Conservation (phyloP, 2,113 vertebrate species). For the Dipodomys ordii region DNA sequence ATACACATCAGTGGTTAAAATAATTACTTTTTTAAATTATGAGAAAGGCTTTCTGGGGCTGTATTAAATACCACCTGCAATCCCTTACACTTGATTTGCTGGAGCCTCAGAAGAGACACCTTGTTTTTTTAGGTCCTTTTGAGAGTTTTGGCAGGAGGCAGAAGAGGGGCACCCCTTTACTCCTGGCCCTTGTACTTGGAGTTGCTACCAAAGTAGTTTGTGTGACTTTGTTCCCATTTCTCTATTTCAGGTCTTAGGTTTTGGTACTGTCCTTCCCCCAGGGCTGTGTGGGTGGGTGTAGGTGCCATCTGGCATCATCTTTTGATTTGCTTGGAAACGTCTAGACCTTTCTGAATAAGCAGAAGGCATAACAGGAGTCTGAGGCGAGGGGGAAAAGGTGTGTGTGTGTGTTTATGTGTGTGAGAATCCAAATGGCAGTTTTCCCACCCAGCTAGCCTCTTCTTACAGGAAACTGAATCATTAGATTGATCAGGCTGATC, state of each 20-base stretch:
- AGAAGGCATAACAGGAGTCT: not conserved
- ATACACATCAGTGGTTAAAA: constrained; percentile 80
- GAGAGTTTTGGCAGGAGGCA: constrained; percentile 69
- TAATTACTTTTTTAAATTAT: constrained; percentile 72
- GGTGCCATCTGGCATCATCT: not conserved
- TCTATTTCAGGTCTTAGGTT: constrained; percentile 73
- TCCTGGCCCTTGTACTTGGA: not conserved
- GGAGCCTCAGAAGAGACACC: constrained; percentile 51
- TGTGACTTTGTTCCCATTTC: constrained; percentile 69
- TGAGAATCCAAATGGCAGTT: not conserved
- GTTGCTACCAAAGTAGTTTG: constrained; percentile 17
- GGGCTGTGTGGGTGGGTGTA: not conserved
- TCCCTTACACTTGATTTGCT: constrained; percentile 63
- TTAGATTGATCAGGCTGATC: not conserved
- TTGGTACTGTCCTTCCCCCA: constrained; percentile 73
- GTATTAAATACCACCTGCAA: constrained; percentile 48
- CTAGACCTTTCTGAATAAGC: constrained; percentile 35
- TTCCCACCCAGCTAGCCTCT: not conserved
- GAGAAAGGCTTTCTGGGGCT: constrained; percentile 54
- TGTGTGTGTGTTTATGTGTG: too few relatives aligned
- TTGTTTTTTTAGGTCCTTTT: constrained; percentile 72
- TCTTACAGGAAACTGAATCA: not conserved
- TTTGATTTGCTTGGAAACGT: constrained; percentile 44
- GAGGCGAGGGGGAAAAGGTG: not conserved
- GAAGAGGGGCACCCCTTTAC: not conserved